Conservation (phyloP, 2,113 vertebrate species). For the Caranx melampygus region DNA sequence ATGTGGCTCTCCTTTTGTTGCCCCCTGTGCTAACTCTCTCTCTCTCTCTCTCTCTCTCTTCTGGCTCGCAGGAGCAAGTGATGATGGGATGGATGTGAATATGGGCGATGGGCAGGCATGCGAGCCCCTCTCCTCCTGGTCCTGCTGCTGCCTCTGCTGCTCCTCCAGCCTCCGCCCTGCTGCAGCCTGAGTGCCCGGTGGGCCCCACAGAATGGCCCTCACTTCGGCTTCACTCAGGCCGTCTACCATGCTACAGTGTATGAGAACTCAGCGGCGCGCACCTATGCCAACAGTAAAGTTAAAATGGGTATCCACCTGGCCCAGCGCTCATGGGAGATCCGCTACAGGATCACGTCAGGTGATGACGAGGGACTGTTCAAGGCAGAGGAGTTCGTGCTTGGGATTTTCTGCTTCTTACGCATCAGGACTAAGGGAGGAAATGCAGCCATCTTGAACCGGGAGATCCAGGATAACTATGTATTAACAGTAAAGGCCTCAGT, state of each 20-base stretch:
- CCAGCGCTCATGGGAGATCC: slow-evolving; percentile 94
- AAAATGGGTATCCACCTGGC: slow-evolving; percentile 93
- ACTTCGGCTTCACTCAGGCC: slow-evolving; percentile 92
- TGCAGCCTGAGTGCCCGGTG: slow-evolving; percentile 82
- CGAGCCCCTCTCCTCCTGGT: slow-evolving; percentile 82
- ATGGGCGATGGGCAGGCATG: slow-evolving; percentile 91
- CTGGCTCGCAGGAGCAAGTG: slow-evolving; percentile 88
- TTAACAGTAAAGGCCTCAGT: slow-evolving; percentile 94
- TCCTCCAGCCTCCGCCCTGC: slow-evolving; percentile 83
- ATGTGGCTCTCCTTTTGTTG: slow-evolving; percentile 15
- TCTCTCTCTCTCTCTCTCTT: too few species aligned
- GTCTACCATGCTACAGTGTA: slow-evolving; percentile 94
- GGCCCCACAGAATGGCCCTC: slow-evolving; percentile 67
- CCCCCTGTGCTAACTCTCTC: slow-evolving; percentile 32
- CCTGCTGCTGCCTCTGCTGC: slow-evolving; percentile 86
- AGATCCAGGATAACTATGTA: slow-evolving; percentile 97
- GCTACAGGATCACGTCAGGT: slow-evolving; percentile 95
- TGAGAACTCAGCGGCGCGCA: slow-evolving; percentile 97
- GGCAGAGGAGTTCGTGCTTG: slow-evolving; percentile 94
- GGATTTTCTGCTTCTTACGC: slow-evolving; percentile 98
- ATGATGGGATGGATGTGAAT: slow-evolving; percentile 93
- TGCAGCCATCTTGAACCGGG: slow-evolving; percentile 96
- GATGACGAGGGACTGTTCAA: slow-evolving; percentile 99
- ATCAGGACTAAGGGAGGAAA: slow-evolving; percentile 99
- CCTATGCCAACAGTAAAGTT: slow-evolving; percentile 92